Evolutionary conservation across 2,113 vertebrate genomes (phyloP).

Genomic region (Formicarius rufipectus): DNA sequence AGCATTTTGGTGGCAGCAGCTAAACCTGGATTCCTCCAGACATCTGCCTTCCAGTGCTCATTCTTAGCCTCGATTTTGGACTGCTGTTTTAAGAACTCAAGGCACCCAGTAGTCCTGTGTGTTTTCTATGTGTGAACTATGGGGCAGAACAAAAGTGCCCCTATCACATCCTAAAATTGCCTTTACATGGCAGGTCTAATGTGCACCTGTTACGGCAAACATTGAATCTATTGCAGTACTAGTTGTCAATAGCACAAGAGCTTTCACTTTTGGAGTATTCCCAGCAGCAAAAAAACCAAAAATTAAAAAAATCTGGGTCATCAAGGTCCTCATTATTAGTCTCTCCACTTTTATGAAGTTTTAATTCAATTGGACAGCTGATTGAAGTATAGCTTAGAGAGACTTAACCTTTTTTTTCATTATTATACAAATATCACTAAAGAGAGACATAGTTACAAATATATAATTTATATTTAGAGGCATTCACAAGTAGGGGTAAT

Average conservation of each 20-base stretch:
- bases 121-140: not conserved
- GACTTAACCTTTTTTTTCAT: not conserved
- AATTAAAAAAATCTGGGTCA: not conserved
- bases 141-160: not conserved
- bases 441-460: not conserved
- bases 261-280: not conserved
- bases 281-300: not conserved
- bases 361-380: not conserved
- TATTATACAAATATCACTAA: not conserved
- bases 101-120: not conserved
- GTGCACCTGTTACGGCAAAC: not conserved
- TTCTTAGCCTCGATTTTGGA: not conserved
- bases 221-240: not conserved
- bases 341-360: not conserved
- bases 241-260: not conserved
- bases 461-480: not conserved
- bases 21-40: not conserved
- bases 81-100: not conserved
- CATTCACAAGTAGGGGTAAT: not conserved
- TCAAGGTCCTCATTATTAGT: not conserved
- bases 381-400: not conserved
- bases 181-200: not conserved
- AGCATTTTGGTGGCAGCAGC: not conserved
- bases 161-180: not conserved
- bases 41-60: not conserved